A percentile compares a stretch with the other conserved stretches of the same genome.
These are phyloP conservation scores for Ursus arctos DNA, from an alignment of 2,113 vertebrate genomes.

Conservation along the genomic window DNA sequence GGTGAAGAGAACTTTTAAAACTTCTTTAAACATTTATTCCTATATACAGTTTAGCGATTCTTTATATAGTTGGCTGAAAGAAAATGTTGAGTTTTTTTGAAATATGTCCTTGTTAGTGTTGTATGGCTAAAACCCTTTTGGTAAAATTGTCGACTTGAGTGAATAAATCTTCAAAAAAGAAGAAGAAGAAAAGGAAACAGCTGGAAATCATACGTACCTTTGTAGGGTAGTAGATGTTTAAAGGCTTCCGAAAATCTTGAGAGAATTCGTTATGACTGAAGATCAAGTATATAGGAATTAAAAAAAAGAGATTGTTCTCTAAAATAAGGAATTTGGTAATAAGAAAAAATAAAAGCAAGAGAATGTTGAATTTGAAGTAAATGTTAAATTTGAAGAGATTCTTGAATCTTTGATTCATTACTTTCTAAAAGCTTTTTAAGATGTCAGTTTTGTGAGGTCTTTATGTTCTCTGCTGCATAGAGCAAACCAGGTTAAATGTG, in stretches of 20 bases:
- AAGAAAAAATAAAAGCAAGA: slow-evolving; percentile 44
- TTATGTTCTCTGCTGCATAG: slow-evolving; percentile 57
- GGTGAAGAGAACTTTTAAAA: slow-evolving; percentile 8
- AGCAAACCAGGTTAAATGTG: slow-evolving; percentile 55
- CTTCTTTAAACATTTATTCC: slow-evolving; percentile 18
- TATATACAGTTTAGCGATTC: not conserved
- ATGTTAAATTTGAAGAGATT: slow-evolving; percentile 59
- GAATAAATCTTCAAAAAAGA: not conserved
- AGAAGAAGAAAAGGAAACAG: slow-evolving; percentile 5
- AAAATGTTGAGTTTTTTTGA: slow-evolving; percentile 26
- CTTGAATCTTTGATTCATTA: slow-evolving; percentile 52
- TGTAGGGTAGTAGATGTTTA: not conserved
- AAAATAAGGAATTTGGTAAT: not conserved
- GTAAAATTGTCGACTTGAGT: slow-evolving; percentile 50
- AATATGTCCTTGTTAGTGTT: slow-evolving; percentile 34
- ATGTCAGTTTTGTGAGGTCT: slow-evolving; percentile 59
- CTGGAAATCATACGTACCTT: slow-evolving; percentile 28
- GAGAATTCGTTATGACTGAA: slow-evolving; percentile 56
- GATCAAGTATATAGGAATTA: slow-evolving; percentile 7
- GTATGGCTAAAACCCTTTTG: slow-evolving; percentile 2
- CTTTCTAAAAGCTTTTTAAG: slow-evolving; percentile 71
- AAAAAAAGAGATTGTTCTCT: slow-evolving; percentile 8
- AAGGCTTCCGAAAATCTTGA: slow-evolving; percentile 65
- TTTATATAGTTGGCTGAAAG: slow-evolving; percentile 23
- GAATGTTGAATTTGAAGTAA: slow-evolving; percentile 23